These are phyloP conservation scores for Anabas testudineus DNA, from an alignment of 2,797 vertebrate species.

Conservation along the genomic window DNA sequence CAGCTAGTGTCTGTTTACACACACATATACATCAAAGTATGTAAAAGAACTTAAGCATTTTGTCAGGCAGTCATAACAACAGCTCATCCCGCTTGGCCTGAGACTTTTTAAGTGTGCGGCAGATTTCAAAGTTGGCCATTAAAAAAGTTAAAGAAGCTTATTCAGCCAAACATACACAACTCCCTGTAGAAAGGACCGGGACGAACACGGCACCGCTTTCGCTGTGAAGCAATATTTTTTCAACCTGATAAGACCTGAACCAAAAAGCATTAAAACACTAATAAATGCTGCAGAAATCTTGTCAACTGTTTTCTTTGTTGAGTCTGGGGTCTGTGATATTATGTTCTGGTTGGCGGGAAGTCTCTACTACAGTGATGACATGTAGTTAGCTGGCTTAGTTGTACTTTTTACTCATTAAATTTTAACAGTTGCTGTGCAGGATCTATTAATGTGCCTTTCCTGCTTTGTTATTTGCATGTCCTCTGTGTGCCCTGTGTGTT, in stretches of 20 bases:
- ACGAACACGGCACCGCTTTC: background rate
- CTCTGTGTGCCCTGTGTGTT: background rate
- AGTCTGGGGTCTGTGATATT: background rate
- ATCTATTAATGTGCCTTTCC: background rate
- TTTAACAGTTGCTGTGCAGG: no score
- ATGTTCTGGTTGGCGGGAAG: no score
- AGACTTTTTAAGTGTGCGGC: slow-evolving; percentile 24
- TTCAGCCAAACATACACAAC: background rate
- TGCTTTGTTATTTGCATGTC: background rate
- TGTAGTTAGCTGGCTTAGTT: background rate
- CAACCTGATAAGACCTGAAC: slow-evolving; percentile 12
- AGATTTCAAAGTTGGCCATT: slow-evolving; percentile 40
- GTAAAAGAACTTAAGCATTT: slow-evolving; percentile 43
- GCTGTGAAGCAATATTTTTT: background rate
- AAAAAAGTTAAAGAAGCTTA: slow-evolving; percentile 14
- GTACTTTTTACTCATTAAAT: no score
- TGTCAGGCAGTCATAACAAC: slow-evolving; percentile 47
- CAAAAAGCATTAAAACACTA: slow-evolving; percentile 10
- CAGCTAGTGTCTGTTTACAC: slow-evolving; percentile 10
- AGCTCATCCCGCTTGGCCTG: slow-evolving; percentile 47
- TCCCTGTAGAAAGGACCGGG: background rate
- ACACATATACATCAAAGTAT: slow-evolving; percentile 16
- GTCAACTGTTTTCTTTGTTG: background rate
- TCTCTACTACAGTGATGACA: background rate
- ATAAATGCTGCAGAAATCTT: background rate